phyloP scores from a whole-genome alignment of 1,140 invertebrate genomes.

The Hylaeus volcanicus region DNA sequence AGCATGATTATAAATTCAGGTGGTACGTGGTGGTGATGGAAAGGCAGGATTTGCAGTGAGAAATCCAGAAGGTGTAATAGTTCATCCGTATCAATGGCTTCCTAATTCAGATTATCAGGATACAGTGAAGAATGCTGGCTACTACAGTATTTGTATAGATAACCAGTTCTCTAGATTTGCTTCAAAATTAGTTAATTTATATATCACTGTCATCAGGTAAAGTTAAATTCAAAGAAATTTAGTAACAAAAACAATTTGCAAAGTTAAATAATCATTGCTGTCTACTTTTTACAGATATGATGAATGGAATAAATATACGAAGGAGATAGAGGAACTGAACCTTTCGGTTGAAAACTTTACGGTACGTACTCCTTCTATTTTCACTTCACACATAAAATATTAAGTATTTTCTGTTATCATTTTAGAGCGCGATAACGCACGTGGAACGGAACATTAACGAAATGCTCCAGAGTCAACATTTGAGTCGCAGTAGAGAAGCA shows the following conservation, averaged over 20 bases:
- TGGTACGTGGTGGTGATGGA: constrained; percentile 93
- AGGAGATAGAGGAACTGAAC: constrained; percentile 93
- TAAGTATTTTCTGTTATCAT: constrained; percentile 71
- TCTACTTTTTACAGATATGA: constrained; percentile 84
- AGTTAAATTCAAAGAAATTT: neutral
- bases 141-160: constrained; percentile 96
- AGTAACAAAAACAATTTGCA: neutral
- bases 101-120: constrained; percentile 93
- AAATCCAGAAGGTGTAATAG: constrained; percentile 90
- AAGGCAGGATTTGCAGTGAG: constrained; percentile 95
- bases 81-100: constrained; percentile 95
- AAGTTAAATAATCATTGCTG: neutral
- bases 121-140: constrained; percentile 88
- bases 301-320: constrained; percentile 94
- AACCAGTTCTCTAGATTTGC: constrained; percentile 97
- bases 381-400: neutral
- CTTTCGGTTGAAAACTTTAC: constrained; percentile 95
- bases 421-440: constrained; percentile 86
- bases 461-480: constrained; percentile 91
- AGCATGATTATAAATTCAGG: constrained; percentile 78
- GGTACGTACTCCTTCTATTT: constrained; percentile 79
- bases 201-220: constrained; percentile 93
- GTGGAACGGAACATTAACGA: constrained; percentile 93
- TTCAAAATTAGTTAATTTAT: constrained; percentile 95
- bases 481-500: constrained; percentile 88